Evolutionary conservation across 2,888 invertebrate species (phyloP), one percentile per base, ranked within the genome.

Genomic region (Oxycera nigricornis): DNA sequence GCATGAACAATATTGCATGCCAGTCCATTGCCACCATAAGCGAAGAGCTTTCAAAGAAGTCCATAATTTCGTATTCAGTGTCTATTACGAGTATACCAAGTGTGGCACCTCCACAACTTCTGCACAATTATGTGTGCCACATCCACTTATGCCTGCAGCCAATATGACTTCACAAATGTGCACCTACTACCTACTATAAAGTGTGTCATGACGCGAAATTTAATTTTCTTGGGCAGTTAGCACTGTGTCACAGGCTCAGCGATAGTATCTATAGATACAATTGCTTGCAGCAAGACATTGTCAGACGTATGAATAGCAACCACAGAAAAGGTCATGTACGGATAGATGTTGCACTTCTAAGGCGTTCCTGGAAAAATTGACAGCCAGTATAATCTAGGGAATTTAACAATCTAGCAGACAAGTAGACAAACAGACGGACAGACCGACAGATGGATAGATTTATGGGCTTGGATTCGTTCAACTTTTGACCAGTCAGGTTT

Each of bases 181-280:
- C 46, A 46, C n/a, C 46, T n/a, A 17, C 46, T 35, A 55, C 22
- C 17, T 2, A 14, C 59, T 2, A 28, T n/a, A 61, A 61, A 31
- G 61, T 61, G 61, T 61, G 61, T 61, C 61, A 61, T 61, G 31
- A 24, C 14, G 28, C 31, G 61, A 61, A 61, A 61, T 61, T 61
- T 31, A 61, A 61, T 61, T 61, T 61, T 61, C 61, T 26, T 61
- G 9, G n/a, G n/a, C n/a, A 24, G 61, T 30, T 61, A 31, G 61
- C 61, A 61, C 30, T 20, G 20, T 61, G 61, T 61, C 61, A 30
- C 14, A 61, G 28, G 61, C 20, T 4, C 52, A 46, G 46, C 46
- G 6, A 46, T 46, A 46, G 46, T 46, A 46, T n/a, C 4, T 3
- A 46, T n/a, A 3, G 4, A 46, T 46, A 46, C 46, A 7, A 46